Conservation (phyloP, 2,888 invertebrate genomes). For the Tromatobia lineatoria region DNA sequence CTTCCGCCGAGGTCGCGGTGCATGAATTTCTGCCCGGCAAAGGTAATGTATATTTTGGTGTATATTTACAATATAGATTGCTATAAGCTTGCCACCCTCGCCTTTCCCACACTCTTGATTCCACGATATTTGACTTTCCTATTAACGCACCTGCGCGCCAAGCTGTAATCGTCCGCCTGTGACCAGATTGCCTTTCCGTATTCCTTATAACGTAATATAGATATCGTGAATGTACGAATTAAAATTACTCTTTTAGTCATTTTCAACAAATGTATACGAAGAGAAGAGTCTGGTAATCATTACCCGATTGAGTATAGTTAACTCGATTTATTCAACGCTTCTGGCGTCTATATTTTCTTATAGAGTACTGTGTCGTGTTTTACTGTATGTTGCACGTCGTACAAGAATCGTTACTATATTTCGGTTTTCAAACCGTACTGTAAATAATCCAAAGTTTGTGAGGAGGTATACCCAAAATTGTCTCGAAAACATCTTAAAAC, state of each 20-base stretch:
- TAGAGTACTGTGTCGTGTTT: too few relatives aligned
- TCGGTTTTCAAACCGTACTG: too few relatives aligned
- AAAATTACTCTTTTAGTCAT: neutral
- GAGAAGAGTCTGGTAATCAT: too few relatives aligned
- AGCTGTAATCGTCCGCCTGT: slow-evolving; percentile 57
- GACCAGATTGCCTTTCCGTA: slow-evolving; percentile 28
- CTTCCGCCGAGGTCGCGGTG: slow-evolving; percentile 6
- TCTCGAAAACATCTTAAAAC: too few relatives aligned
- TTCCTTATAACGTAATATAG: neutral
- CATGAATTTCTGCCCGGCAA: slow-evolving; percentile 12
- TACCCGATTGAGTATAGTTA: too few relatives aligned
- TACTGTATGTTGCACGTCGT: too few relatives aligned
- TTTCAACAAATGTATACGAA: too few relatives aligned
- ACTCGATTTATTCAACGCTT: too few relatives aligned
- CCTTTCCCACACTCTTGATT: slow-evolving; percentile 60
- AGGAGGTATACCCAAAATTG: too few relatives aligned
- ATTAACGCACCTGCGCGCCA: slow-evolving; percentile 77
- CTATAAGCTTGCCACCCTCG: slow-evolving; percentile 31
- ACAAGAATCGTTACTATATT: too few relatives aligned
- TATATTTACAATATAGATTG: neutral
- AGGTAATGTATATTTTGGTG: slow-evolving; percentile 21
- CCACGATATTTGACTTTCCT: slow-evolving; percentile 77
- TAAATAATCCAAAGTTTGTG: too few relatives aligned
- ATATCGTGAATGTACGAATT: neutral
- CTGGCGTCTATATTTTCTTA: too few relatives aligned